Percentiles rank a stretch among this genome's conserved stretches.
phyloP scores from a whole-genome alignment of 2,888 invertebrate species.

The Drosophila pseudotakahashii region DNA sequence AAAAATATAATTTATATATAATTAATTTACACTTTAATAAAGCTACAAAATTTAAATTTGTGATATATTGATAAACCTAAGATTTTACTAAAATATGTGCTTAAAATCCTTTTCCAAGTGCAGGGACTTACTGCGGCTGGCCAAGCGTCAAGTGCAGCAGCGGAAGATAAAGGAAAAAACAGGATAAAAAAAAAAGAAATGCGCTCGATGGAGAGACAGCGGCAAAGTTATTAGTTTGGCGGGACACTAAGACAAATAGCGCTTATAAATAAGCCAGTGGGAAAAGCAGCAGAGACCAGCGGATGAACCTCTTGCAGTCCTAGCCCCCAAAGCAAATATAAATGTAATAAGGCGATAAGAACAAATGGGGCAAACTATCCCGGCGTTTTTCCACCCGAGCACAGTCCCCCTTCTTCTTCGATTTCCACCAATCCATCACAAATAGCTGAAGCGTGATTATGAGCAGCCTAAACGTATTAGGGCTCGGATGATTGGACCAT shows the following conservation, averaged over 20 bases:
- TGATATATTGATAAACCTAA: no score
- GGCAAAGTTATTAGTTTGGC: constrained; percentile 68
- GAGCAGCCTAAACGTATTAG: constrained; percentile 74
- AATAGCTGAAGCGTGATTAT: constrained; percentile 73
- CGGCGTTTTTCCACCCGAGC: background rate
- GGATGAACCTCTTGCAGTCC: constrained; percentile 18
- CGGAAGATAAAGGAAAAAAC: constrained; percentile 9
- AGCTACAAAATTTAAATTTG: no score
- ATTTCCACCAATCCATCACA: constrained; percentile 38
- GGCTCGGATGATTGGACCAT: constrained; percentile 50
- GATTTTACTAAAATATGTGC: no score
- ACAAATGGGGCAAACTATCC: constrained; percentile 62
- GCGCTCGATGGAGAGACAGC: constrained; percentile 16
- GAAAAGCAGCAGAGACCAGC: constrained; percentile 26
- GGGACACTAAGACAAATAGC: constrained; percentile 70
- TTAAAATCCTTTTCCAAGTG: constrained; percentile 2
- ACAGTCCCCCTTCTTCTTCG: background rate
- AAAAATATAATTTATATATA: no score
- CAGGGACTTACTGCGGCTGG: constrained; percentile 6
- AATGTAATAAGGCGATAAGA: constrained; percentile 77
- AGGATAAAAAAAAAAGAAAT: background rate
- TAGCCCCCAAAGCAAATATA: constrained; percentile 62
- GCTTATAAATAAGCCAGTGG: constrained; percentile 72
- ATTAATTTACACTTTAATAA: no score
- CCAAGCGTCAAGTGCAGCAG: constrained; percentile 22